Base-by-base conservation (phyloP, 1,140 invertebrate genomes). In the Liolophura sinensis region DNA sequence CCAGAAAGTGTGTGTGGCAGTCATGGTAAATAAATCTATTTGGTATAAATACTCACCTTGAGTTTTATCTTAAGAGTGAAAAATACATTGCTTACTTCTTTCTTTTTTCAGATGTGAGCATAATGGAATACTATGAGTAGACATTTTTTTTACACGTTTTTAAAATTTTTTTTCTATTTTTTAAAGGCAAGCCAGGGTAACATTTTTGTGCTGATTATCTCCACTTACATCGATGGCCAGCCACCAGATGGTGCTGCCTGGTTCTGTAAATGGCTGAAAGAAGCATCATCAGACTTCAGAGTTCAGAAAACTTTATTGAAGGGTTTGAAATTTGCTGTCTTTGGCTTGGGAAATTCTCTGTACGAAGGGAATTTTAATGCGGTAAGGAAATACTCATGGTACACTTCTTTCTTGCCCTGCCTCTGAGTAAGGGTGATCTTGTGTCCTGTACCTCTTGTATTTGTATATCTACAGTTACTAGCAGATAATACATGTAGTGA, bases 261-360 rank as follows among this genome's bases (percentile, higher is more conserved):
- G 88, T 89, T 90, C 73, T 87, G 72, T 70, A 87, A 86, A 74
- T 88, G 87, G 85, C 67, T 89, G 11, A 68, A 85, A 67, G 89
- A 90, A 64, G 75, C 85, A 27, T 79, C 86, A 1, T 82, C 79
- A 61, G 89, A 90, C 78, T 89, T 90, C 73, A 75, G 89, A 57
- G 82, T 89, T 24, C 82, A 86, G 22, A 88, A 87, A 71, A 77
- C 73, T 7, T 74, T 85, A 12, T 76, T 89, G 20, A 80, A 81
- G 51, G 82, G 84, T 31, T 51, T 90, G 27, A 76, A 83, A 18
- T 90, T 83, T 81, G 79, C 85, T 50, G 85, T 90, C 4, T 88
- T 89, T 82, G 89, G 88, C 24, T 75, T 89, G 50, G 89, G 89
- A 22, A 87, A 89, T 75, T 89, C 88, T 14, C 54, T 81, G 5